Percentiles rank a stretch among this genome's conserved stretches.
phyloP scores from a whole-genome alignment of 2,113 vertebrate genomes.

The Athene noctua region DNA sequence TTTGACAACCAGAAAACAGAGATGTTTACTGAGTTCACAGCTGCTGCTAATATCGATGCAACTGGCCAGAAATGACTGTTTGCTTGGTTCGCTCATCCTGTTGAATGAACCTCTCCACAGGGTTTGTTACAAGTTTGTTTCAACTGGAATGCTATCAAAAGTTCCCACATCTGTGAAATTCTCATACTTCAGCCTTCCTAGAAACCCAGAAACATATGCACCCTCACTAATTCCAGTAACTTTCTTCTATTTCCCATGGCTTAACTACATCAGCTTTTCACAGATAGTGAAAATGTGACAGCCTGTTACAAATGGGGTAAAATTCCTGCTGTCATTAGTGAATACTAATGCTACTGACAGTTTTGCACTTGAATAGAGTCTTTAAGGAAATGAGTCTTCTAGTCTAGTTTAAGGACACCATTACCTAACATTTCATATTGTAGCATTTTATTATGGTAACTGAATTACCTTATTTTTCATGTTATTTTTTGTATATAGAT shows the following conservation, averaged over 20 bases:
- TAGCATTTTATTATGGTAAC: background rate
- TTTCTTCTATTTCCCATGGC: constrained; percentile 4
- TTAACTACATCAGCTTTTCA: background rate
- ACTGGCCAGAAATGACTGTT: constrained; percentile 54
- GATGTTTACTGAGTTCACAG: constrained; percentile 60
- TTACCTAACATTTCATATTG: background rate
- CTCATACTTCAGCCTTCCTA: constrained; percentile 49
- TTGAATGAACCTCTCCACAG: constrained; percentile 57
- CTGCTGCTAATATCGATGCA: constrained; percentile 34
- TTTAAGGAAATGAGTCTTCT: background rate
- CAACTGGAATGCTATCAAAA: constrained; percentile 59
- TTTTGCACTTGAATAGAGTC: background rate
- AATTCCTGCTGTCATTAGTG: background rate
- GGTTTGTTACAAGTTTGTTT: constrained; percentile 58
- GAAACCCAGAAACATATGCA: constrained; percentile 47
- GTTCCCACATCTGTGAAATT: constrained; percentile 46
- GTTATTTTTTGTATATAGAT: background rate
- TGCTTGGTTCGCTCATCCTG: constrained; percentile 62
- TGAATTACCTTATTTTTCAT: background rate
- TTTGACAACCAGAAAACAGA: constrained; percentile 63
- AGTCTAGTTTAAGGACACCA: background rate
- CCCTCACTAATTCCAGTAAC: constrained; percentile 23
- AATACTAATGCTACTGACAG: background rate
- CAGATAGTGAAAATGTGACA: background rate
- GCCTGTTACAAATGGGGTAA: background rate